Evolutionary conservation across 2,888 invertebrate species (phyloP).

Genomic region (Tetheella fluctuosa): DNA sequence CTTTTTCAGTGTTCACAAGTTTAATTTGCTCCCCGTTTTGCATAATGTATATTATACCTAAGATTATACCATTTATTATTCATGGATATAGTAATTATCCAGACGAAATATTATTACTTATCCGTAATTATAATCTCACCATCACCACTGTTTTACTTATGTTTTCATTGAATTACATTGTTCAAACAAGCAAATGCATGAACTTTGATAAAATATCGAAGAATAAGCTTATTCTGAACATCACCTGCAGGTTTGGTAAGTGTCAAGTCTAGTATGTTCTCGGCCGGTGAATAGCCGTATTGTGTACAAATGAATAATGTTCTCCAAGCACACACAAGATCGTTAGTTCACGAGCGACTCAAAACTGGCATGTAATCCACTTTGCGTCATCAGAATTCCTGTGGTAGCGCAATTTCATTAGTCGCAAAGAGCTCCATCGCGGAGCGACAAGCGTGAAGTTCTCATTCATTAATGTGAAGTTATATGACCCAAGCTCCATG

Average conservation of each 20-base stretch:
- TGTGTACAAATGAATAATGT: neutral
- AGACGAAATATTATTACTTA: no score
- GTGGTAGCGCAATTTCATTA: conserved; percentile 70
- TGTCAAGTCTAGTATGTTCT: neutral
- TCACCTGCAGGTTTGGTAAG: no score
- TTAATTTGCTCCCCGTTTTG: neutral
- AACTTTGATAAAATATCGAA: no score
- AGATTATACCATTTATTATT: no score
- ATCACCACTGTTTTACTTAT: no score
- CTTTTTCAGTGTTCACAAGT: neutral
- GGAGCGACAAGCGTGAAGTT: conserved; percentile 56
- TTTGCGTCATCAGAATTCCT: conserved; percentile 42
- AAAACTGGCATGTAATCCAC: conserved; percentile 41
- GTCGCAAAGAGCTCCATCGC: conserved; percentile 58
- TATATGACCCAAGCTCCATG: conserved; percentile 52
- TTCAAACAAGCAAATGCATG: no score
- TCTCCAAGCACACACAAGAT: conserved; percentile 20
- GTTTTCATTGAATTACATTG: no score
- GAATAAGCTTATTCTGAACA: no score
- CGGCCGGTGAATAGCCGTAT: neutral
- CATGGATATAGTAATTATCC: no score
- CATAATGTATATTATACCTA: no score
- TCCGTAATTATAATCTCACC: no score
- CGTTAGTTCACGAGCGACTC: conserved; percentile 14
- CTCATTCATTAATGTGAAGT: conserved; percentile 67